These are phyloP conservation scores for Luidia sarsii DNA, from an alignment of 53 echinoderm and acorn worm species.

Conservation along the genomic window DNA sequence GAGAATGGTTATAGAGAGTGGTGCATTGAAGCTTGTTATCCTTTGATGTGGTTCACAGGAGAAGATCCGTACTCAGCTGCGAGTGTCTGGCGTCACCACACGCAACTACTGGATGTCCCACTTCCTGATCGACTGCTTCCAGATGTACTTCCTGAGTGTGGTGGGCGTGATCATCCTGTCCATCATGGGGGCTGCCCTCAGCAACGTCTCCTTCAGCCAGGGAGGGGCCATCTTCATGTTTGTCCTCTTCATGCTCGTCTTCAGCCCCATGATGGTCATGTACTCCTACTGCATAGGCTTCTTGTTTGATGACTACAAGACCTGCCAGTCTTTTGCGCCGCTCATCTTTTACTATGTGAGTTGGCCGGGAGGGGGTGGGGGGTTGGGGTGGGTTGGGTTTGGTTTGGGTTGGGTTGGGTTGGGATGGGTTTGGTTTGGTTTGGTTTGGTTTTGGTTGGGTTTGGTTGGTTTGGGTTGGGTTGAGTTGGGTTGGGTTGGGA, in stretches of 20 bases:
- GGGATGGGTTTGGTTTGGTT: too few relatives aligned
- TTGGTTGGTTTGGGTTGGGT: too few relatives aligned
- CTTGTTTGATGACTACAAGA: slow-evolving; percentile 63
- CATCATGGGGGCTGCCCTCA: slow-evolving; percentile 41
- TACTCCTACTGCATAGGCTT: slow-evolving; percentile 63
- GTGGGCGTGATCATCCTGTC: slow-evolving; percentile 63
- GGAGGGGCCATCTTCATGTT: slow-evolving; percentile 63
- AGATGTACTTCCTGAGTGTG: slow-evolving; percentile 27
- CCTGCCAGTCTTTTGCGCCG: slow-evolving; percentile 38
- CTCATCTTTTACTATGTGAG: slow-evolving; percentile 52
- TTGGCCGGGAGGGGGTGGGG: not conserved
- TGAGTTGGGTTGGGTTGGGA: too few relatives aligned
- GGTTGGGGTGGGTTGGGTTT: too few relatives aligned
- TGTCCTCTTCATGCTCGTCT: slow-evolving; percentile 48
- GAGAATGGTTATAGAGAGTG: too few relatives aligned
- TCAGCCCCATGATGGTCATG: slow-evolving; percentile 44
- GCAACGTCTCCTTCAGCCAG: slow-evolving; percentile 43
- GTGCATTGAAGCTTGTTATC: too few relatives aligned
- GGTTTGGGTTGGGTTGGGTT: too few relatives aligned
- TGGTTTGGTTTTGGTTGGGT: too few relatives aligned
- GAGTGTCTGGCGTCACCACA: slow-evolving; percentile 63
- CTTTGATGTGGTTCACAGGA: too few relatives aligned
- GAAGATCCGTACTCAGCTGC: slow-evolving; percentile 63
- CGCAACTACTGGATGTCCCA: slow-evolving; percentile 63
- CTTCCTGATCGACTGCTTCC: slow-evolving; percentile 56